A percentile compares a stretch with the other conserved stretches of the same genome.
These are phyloP conservation scores for Leuctra nigra DNA, from an alignment of 2,888 invertebrate species.

Conservation along the genomic window DNA sequence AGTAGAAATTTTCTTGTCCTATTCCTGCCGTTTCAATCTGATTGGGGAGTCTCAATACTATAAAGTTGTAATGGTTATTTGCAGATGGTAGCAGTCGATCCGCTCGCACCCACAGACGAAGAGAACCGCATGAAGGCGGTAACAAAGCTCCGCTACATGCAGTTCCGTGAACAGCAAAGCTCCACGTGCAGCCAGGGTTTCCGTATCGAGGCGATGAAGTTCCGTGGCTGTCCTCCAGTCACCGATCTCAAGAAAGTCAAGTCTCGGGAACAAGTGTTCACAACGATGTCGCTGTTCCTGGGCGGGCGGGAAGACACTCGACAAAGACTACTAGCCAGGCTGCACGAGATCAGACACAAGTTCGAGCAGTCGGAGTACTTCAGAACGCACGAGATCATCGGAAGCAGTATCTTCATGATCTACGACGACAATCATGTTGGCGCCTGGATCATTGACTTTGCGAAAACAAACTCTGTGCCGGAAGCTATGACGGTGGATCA, in stretches of 20 bases:
- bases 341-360: constrained; percentile 67
- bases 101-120: constrained; percentile 73
- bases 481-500: constrained; percentile 66
- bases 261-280: constrained; percentile 63
- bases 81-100: constrained; percentile 84
- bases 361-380: constrained; percentile 84
- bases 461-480: constrained; percentile 77
- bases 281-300: constrained; percentile 69
- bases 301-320: constrained; percentile 57
- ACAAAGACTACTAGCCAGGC: constrained; percentile 60
- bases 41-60: no score
- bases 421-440: constrained; percentile 84
- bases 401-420: constrained; percentile 58
- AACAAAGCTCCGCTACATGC: constrained; percentile 95
- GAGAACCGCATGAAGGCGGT: constrained; percentile 79
- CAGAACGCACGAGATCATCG: constrained; percentile 69
- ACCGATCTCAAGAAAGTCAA: constrained; percentile 86
- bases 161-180: constrained; percentile 88
- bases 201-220: constrained; percentile 91
- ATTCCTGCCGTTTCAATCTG: no score
- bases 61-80: constrained; percentile 22
- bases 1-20: no score
- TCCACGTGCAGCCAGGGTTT: constrained; percentile 91
- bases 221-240: constrained; percentile 72
- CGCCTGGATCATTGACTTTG: constrained; percentile 96